Evolutionary conservation across 2,113 vertebrate genomes (phyloP).

Genomic region (Lophius piscatorius): DNA sequence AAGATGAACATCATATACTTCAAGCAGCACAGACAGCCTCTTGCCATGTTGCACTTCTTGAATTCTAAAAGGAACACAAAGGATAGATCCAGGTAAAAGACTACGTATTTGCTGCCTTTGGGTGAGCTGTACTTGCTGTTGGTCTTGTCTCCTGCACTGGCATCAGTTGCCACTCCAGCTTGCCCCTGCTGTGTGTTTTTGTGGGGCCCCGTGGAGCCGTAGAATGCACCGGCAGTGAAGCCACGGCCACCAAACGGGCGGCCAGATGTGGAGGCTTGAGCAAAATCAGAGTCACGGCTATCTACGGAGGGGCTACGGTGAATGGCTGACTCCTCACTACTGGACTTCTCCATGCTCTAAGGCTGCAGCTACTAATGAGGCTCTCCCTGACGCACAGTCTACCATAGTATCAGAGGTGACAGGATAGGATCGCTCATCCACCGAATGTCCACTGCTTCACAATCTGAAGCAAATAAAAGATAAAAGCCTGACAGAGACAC

Average conservation of each 20-base stretch:
- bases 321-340: constrained; percentile 98
- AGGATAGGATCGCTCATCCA: constrained; percentile 45
- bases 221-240: constrained; percentile 97
- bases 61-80: constrained; percentile 99
- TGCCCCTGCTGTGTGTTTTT: constrained; percentile 73
- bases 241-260: constrained; percentile 90
- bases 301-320: constrained; percentile 97
- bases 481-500: constrained; percentile 12
- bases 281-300: constrained; percentile 93
- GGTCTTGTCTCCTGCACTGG: constrained; percentile 73
- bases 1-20: constrained; percentile 99
- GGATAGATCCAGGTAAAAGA: constrained; percentile 99
- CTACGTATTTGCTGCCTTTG: constrained; percentile 98
- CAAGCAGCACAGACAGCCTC: constrained; percentile 98
- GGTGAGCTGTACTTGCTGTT: constrained; percentile 88
- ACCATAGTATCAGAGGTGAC: constrained; percentile 85
- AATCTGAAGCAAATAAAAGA: constrained; percentile 16
- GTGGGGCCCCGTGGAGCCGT: constrained; percentile 89
- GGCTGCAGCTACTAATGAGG: constrained; percentile 77
- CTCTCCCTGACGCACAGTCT: constrained; percentile 75
- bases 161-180: constrained; percentile 63
- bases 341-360: constrained; percentile 98
- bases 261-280: constrained; percentile 91
- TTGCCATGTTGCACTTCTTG: constrained; percentile 99
- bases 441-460: constrained; percentile 40